phyloP scores from a whole-genome alignment of 2,797 vertebrate species.

The Ciconia nigra region DNA sequence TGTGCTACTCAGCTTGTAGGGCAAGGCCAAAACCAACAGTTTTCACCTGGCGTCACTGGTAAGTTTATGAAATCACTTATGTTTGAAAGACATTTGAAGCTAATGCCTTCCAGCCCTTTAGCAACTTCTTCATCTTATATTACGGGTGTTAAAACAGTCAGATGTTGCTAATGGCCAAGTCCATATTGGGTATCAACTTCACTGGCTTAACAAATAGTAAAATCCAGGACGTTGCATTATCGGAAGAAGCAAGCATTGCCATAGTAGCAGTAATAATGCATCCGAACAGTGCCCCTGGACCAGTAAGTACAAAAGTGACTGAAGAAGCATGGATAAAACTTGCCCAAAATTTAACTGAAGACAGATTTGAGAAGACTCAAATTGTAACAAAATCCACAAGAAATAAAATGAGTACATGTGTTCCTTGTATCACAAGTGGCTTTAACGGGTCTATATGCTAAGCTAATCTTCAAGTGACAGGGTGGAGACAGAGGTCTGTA shows the following conservation, averaged over 20 bases:
- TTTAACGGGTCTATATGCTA: background rate
- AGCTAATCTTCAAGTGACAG: accelerated
- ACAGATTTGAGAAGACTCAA: background rate
- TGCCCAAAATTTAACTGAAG: background rate
- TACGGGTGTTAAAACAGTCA: background rate
- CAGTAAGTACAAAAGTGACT: background rate
- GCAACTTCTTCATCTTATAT: background rate
- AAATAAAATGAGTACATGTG: background rate
- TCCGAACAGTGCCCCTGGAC: background rate
- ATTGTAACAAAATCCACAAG: background rate
- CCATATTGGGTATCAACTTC: background rate
- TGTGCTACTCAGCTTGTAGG: background rate
- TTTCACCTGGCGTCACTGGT: background rate
- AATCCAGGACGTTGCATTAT: background rate
- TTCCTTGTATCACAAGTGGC: background rate
- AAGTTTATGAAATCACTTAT: background rate
- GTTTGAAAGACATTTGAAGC: background rate
- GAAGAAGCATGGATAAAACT: background rate
- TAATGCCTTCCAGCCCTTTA: background rate
- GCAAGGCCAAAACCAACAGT: background rate
- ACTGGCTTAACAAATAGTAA: background rate
- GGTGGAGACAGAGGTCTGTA: background rate
- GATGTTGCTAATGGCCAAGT: background rate
- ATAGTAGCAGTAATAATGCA: background rate
- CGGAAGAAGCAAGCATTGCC: background rate